Base-by-base conservation (phyloP, 2,797 vertebrate genomes). In the Leptatherina wallacei region DNA sequence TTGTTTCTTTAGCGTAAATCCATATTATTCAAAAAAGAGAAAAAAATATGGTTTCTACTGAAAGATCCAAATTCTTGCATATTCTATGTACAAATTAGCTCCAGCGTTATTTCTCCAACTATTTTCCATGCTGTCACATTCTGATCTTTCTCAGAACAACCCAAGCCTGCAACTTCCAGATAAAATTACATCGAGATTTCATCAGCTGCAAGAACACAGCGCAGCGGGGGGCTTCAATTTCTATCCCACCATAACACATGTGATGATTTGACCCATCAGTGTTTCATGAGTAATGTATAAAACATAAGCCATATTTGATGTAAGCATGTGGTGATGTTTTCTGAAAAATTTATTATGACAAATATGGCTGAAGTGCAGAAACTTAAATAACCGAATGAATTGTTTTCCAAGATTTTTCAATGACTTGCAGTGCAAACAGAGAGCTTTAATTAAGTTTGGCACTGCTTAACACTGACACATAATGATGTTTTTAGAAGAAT, bases 171-270 rank as follows among this genome's bases (percentile, higher is more conserved):
- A 18, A 68, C 78, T 64, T 74, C 64, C 47, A 59, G 71, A 73
- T 81, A 72, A 69, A 75, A 80, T 89, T 89, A 73, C 85, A 87
- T 81, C 71, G 67, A 13, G 44, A 85, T 91, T 90, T 84, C 88
- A 83, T 90, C 90, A 91, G 71, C 79, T 77, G 75, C 84, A 75
- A 77, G 76, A 79, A 75, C 75, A 62, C 61, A 62, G n/a, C n/a
- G 30, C 30, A 30, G 71, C 76, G 36, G 61, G 75, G 65, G 52
- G 69, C 29, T 3, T 30, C 63, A 42, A 24, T 67, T 57, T 61
- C 22, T 61, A 62, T 78, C 73, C 52, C 71, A 65, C 64, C n/a
- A 68, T 69, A 79, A 75, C 66, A 80, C 51, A 68, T 44, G 42
- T 84, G 80, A 86, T 71, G 80, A 83, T 81, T 71, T 4, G 64